These are phyloP conservation scores for Rhinella marina DNA, from an alignment of 2,797 vertebrate species.

Conservation along the genomic window DNA sequence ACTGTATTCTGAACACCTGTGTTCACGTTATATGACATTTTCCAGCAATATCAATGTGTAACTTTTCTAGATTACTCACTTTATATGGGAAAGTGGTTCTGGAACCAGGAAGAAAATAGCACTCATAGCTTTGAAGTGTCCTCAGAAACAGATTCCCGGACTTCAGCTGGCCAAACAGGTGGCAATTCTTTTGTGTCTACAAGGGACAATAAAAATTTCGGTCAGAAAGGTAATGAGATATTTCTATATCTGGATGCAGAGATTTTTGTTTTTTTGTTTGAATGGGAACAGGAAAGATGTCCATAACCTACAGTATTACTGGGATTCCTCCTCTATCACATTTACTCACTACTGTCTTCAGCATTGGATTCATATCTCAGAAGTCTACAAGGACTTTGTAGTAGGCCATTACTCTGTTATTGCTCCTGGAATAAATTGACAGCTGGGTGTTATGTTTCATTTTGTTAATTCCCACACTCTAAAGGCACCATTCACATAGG, in stretches of 20 bases:
- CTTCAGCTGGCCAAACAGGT: constrained; percentile 1
- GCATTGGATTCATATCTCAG: neutral
- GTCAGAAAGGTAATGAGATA: neutral
- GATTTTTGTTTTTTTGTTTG: neutral
- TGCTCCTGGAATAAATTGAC: neutral
- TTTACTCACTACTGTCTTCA: neutral
- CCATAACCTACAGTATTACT: neutral
- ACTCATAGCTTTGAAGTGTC: neutral
- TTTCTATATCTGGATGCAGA: neutral
- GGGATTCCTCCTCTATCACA: neutral
- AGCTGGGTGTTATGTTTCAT: neutral
- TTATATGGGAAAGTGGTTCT: neutral
- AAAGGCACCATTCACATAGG: too few species aligned
- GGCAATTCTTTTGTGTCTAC: neutral
- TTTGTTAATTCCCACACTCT: too few species aligned
- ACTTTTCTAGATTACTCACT: neutral
- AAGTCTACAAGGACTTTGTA: neutral
- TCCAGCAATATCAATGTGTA: neutral
- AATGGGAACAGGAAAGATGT: neutral
- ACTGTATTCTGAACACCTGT: neutral
- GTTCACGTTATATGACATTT: neutral
- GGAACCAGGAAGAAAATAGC: neutral
- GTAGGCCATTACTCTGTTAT: neutral
- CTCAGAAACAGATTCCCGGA: neutral
- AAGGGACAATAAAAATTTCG: neutral